phyloP scores from a whole-genome alignment of 2,113 vertebrate species.

The Epinephelus lanceolatus region DNA sequence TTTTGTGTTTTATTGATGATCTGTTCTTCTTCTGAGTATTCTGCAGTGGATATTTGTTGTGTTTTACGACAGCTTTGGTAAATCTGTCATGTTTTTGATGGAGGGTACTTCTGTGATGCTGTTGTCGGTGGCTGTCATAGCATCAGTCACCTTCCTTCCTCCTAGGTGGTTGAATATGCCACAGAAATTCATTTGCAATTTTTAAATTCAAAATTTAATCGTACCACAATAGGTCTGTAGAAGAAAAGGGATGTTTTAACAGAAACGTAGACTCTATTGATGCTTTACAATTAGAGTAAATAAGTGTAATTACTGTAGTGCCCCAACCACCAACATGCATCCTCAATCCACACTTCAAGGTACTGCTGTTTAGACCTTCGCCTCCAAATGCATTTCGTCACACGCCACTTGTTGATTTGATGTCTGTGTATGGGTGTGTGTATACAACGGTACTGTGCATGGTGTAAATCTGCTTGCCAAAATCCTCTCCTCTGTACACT shows the following conservation, averaged over 20 bases:
- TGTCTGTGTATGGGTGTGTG: conserved; percentile 60
- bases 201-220: conserved; percentile 3
- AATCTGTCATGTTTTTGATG: conserved; percentile 42
- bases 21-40: conserved; percentile 47
- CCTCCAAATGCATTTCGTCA: conserved; percentile 31
- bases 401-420: conserved; percentile 52
- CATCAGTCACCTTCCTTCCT: conserved; percentile 1
- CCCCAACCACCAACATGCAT: conserved; percentile 47
- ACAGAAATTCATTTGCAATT: background rate
- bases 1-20: conserved; percentile 57
- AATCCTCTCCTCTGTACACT: conserved; percentile 54
- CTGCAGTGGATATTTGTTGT: conserved; percentile 59
- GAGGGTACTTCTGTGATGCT: conserved; percentile 20
- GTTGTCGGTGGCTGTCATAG: conserved; percentile 33
- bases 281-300: background rate
- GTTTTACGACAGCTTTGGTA: conserved; percentile 33
- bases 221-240: background rate
- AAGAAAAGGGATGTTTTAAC: background rate
- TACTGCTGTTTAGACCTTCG: conserved; percentile 20
- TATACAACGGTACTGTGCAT: conserved; percentile 64
- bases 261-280: background rate
- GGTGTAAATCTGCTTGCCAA: conserved; percentile 74
- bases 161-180: background rate
- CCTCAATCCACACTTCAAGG: conserved; percentile 17
- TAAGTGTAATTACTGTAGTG: background rate